These are phyloP conservation scores for Neuroterus valhalla DNA, from an alignment of 1,140 invertebrate species.

Conservation along the genomic window DNA sequence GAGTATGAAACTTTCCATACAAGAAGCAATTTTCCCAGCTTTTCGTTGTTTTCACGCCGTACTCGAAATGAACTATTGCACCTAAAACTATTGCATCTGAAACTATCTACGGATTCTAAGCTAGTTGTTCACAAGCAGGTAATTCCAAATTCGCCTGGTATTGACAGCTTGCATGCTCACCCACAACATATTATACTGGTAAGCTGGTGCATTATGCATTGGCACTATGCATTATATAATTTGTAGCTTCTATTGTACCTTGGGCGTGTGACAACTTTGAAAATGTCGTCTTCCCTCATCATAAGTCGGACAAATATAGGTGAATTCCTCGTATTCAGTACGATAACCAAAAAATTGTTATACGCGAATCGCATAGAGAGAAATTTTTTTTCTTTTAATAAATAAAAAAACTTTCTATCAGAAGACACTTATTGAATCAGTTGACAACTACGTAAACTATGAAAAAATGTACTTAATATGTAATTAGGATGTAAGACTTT, in stretches of 20 bases:
- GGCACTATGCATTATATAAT: conserved; percentile 9
- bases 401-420: too few species aligned
- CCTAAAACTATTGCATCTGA: conserved; percentile 9
- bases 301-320: not conserved
- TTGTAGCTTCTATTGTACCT: conserved; percentile 14
- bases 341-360: not conserved
- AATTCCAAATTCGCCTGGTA: conserved; percentile 8
- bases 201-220: conserved; percentile 28
- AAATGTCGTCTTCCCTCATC: not conserved
- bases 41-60: not conserved
- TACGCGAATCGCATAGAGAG: too few species aligned
- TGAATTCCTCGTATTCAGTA: not conserved
- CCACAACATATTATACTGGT: conserved; percentile 20
- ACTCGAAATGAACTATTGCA: conserved; percentile 17
- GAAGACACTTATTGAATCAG: too few species aligned
- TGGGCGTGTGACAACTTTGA: conserved; percentile 2
- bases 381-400: too few species aligned
- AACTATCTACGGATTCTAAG: conserved; percentile 10
- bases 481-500: too few species aligned
- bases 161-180: conserved; percentile 14
- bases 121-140: not conserved
- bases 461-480: too few species aligned
- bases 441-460: too few species aligned
- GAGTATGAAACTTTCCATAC: too few species aligned
- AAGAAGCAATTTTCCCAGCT: not conserved